Percentiles rank a stretch among this genome's conserved stretches.
Evolutionary conservation across 2,888 invertebrate genomes (phyloP).

Genomic region (Drosophila eohydei): DNA sequence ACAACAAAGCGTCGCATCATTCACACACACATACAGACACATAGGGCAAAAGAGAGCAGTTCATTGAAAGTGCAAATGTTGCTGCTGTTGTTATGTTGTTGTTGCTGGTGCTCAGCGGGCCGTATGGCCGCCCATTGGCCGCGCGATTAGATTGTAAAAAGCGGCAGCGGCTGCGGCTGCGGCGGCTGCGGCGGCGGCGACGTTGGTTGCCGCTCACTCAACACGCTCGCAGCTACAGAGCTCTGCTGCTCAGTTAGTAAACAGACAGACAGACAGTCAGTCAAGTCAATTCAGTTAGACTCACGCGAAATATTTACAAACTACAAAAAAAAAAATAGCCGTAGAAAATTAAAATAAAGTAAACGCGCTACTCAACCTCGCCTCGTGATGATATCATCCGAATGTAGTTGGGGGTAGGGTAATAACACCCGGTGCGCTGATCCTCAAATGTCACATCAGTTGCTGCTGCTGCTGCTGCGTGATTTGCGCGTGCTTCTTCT

Average conservation of each 20-base stretch:
- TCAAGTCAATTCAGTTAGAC: slow-evolving; percentile 58
- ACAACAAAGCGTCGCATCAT: slow-evolving; percentile 40
- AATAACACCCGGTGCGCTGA: slow-evolving; percentile 8
- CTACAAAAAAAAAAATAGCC: slow-evolving; percentile 11
- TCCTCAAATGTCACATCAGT: slow-evolving; percentile 53
- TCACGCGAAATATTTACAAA: slow-evolving; percentile 67
- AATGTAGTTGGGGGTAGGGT: not conserved
- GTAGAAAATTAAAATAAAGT: slow-evolving; percentile 13
- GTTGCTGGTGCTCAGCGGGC: slow-evolving; percentile 46
- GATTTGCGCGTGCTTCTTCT: not conserved
- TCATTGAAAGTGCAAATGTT: slow-evolving; percentile 62
- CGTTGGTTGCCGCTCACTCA: slow-evolving; percentile 29
- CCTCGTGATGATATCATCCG: slow-evolving; percentile 47
- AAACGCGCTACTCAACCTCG: slow-evolving; percentile 25
- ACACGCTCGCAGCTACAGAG: slow-evolving; percentile 33
- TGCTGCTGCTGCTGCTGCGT: slow-evolving; percentile 11
- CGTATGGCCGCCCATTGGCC: slow-evolving; percentile 60
- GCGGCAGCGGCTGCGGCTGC: not conserved
- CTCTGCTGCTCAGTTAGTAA: slow-evolving; percentile 43
- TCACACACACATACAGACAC: slow-evolving; percentile 5
- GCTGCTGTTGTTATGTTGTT: slow-evolving; percentile 19
- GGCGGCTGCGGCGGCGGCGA: not conserved
- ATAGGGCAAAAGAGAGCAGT: slow-evolving; percentile 32
- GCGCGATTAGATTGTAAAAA: slow-evolving; percentile 72
- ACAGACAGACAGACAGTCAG: slow-evolving; percentile 47